These are phyloP conservation scores for Dendroctonus valens DNA, from an alignment of 1,140 invertebrate genomes.

Conservation along the genomic window DNA sequence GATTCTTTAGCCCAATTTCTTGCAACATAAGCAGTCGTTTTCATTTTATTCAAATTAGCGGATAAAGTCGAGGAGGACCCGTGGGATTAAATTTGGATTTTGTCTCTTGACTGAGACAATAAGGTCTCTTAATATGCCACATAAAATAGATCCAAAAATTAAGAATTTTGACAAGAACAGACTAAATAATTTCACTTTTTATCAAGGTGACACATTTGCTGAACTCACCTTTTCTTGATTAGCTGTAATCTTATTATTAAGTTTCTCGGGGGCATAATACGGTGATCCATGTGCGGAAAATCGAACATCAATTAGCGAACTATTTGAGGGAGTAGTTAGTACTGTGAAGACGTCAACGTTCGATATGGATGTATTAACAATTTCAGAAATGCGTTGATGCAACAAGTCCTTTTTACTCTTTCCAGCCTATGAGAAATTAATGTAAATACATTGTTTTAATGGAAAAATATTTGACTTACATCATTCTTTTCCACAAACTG, in stretches of 20 bases:
- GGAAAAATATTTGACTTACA: slow-evolving; percentile 5
- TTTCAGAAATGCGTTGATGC: slow-evolving; percentile 63
- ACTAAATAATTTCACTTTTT: neutral
- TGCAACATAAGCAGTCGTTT: too few species aligned
- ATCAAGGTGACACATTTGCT: neutral
- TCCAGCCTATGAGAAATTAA: slow-evolving; percentile 51
- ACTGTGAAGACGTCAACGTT: slow-evolving; percentile 95
- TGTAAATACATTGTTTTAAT: neutral
- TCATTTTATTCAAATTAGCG: too few species aligned
- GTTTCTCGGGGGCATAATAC: slow-evolving; percentile 80
- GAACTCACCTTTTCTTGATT: slow-evolving; percentile 59
- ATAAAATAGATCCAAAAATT: too few species aligned
- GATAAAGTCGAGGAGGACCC: too few species aligned
- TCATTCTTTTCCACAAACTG: slow-evolving; percentile 70
- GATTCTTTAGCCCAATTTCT: too few species aligned
- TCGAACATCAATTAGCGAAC: slow-evolving; percentile 71
- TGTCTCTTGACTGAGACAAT: too few species aligned
- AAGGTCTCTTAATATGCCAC: too few species aligned
- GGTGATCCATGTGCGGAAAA: slow-evolving; percentile 91
- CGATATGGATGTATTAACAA: slow-evolving; percentile 72
- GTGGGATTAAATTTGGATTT: too few species aligned
- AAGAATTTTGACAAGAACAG: neutral
- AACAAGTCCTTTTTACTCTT: slow-evolving; percentile 74
- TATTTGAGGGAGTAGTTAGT: slow-evolving; percentile 63
- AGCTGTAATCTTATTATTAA: slow-evolving; percentile 68